Evolutionary conservation across 2,888 invertebrate species (phyloP).

Genomic region (Eristalinus aeneus): DNA sequence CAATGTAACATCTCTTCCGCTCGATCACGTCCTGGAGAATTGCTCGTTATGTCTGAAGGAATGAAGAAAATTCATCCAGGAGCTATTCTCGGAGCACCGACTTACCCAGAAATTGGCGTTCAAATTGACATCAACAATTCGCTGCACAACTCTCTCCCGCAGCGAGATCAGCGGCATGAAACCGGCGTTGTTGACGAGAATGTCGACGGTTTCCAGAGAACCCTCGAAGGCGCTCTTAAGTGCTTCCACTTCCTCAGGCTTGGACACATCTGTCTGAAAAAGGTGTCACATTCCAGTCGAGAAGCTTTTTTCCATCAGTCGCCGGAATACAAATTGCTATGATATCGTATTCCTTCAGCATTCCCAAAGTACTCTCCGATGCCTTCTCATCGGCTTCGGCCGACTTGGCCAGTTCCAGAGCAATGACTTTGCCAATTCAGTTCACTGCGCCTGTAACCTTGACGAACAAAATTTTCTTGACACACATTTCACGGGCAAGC

Average conservation of each 20-base stretch:
- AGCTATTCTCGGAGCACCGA: no score
- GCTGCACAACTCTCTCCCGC: conserved; percentile 73
- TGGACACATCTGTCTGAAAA: conserved; percentile 67
- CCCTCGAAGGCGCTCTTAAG: conserved; percentile 65
- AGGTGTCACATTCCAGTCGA: no score
- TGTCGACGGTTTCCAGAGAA: conserved; percentile 74
- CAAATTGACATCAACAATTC: conserved; percentile 76
- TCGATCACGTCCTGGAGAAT: conserved; percentile 75
- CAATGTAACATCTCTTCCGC: conserved; percentile 72
- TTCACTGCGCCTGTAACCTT: conserved; percentile 78
- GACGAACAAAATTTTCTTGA: neutral
- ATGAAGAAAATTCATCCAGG: neutral
- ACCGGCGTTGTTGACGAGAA: conserved; percentile 78
- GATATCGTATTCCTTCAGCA: conserved; percentile 50
- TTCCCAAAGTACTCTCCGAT: conserved; percentile 64
- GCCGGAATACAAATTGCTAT: conserved; percentile 72
- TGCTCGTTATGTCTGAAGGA: conserved; percentile 73
- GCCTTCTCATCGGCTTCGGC: conserved; percentile 72
- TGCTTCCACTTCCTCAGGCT: conserved; percentile 45
- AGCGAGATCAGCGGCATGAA: conserved; percentile 74
- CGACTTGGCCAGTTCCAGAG: conserved; percentile 73
- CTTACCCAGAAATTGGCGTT: conserved; percentile 76
- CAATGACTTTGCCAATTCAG: conserved; percentile 77
- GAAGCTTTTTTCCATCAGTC: neutral
- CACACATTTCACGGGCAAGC: neutral